These are phyloP conservation scores for Zygaena filipendulae DNA, from an alignment of 2,888 invertebrate species.

Conservation along the genomic window DNA sequence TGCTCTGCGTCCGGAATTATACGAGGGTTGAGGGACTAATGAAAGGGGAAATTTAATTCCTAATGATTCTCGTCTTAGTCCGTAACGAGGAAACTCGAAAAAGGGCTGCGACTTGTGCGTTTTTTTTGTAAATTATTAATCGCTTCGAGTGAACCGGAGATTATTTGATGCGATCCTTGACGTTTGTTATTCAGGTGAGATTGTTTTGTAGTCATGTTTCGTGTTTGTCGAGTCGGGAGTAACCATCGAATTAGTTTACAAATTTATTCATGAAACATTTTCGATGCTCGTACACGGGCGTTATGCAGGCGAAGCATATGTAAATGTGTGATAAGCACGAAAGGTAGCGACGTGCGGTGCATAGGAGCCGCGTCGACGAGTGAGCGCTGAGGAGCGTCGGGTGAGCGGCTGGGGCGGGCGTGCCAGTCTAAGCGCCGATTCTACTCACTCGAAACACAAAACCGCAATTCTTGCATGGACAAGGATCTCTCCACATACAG, in stretches of 20 bases:
- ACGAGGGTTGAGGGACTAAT: slow-evolving; percentile 70
- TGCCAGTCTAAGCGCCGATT: background rate
- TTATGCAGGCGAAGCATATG: slow-evolving; percentile 55
- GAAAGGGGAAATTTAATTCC: slow-evolving; percentile 70
- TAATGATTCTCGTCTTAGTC: slow-evolving; percentile 69
- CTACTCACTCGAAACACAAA: too few species aligned
- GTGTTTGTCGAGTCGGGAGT: slow-evolving; percentile 45
- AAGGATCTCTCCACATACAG: too few species aligned
- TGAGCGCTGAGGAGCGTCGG: slow-evolving; percentile 6
- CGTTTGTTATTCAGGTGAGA: slow-evolving; percentile 31
- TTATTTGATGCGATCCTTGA: slow-evolving; percentile 44
- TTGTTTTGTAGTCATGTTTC: slow-evolving; percentile 25
- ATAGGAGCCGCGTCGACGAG: slow-evolving; percentile 23
- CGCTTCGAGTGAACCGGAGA: slow-evolving; percentile 45
- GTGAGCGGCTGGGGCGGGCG: slow-evolving; percentile 11
- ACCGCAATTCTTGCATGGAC: too few species aligned
- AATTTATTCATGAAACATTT: slow-evolving; percentile 66
- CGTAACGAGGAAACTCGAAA: slow-evolving; percentile 68
- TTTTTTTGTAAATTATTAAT: slow-evolving; percentile 63
- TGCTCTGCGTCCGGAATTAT: slow-evolving; percentile 69
- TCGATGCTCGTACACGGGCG: slow-evolving; percentile 56
- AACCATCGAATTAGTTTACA: slow-evolving; percentile 59
- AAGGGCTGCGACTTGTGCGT: slow-evolving; percentile 56
- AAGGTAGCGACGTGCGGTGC: slow-evolving; percentile 37
- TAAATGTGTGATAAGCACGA: slow-evolving; percentile 62